phyloP scores from a whole-genome alignment of 2,888 invertebrate species.

The Tenthredo livida region DNA sequence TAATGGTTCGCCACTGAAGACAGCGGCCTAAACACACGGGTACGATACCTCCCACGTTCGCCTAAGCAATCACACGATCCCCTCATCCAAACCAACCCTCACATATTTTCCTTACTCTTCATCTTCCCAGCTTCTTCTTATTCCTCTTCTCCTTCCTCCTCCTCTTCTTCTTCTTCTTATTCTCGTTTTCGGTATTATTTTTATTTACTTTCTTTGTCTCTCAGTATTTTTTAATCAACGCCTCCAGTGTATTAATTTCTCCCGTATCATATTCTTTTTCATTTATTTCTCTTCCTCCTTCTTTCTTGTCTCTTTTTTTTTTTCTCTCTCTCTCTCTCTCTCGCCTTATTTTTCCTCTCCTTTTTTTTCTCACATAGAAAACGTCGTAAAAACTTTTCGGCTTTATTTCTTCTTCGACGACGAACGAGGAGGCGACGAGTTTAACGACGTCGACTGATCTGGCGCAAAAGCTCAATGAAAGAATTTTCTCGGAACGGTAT shows the following conservation, averaged over 20 bases:
- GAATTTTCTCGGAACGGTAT: slow-evolving; percentile 14
- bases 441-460: slow-evolving; percentile 5
- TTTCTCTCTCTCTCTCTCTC: background rate
- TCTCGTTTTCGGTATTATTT: background rate
- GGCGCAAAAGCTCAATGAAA: slow-evolving; percentile 6
- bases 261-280: background rate
- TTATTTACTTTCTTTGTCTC: background rate
- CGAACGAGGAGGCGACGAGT: background rate
- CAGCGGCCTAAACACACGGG: slow-evolving; percentile 31
- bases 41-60: slow-evolving; percentile 10
- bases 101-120: background rate
- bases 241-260: background rate
- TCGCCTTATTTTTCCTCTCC: background rate
- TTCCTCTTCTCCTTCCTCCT: background rate
- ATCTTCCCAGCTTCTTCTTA: background rate
- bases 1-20: slow-evolving; percentile 35
- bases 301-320: background rate
- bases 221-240: background rate
- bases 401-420: background rate
- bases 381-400: background rate
- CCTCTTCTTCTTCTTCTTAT: background rate
- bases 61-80: slow-evolving; percentile 28
- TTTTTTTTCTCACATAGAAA: background rate
- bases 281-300: background rate
- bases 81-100: background rate